These are phyloP conservation scores for Parapristionchus giblindavisi DNA, from an alignment of 2,888 invertebrate genomes.

Conservation along the genomic window DNA sequence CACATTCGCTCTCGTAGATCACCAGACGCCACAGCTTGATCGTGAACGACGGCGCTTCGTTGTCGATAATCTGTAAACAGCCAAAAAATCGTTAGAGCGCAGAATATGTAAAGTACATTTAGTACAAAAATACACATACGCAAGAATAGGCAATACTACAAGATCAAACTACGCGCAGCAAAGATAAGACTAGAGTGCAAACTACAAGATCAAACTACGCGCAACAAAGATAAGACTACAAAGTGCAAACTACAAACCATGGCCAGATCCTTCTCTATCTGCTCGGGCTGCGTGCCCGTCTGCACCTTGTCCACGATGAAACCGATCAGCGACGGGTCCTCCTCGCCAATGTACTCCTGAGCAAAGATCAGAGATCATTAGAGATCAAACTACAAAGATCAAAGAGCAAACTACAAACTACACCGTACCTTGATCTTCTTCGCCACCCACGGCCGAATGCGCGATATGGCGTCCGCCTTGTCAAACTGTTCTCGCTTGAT, in stretches of 20 bases:
- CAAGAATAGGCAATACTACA: too few relatives aligned
- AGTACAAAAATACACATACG: too few relatives aligned
- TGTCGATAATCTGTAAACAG: conserved; percentile 96
- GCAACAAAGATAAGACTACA: too few relatives aligned
- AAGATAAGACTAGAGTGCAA: too few relatives aligned
- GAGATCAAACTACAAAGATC: too few relatives aligned
- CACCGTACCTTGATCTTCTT: conserved; percentile 95
- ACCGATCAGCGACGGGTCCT: conserved; percentile 96
- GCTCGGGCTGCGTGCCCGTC: conserved; percentile 89
- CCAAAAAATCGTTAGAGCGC: too few relatives aligned
- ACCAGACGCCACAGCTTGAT: conserved; percentile 99
- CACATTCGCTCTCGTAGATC: conserved; percentile 97
- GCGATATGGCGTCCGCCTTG: conserved; percentile 86
- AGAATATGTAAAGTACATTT: too few relatives aligned
- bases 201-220: too few relatives aligned
- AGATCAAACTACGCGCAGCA: too few relatives aligned
- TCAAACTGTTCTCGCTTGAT: conserved; percentile 89
- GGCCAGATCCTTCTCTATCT: conserved; percentile 96
- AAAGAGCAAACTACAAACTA: too few relatives aligned
- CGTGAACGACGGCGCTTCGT: conserved; percentile 99
- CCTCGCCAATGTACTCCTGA: conserved; percentile 89
- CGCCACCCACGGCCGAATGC: conserved; percentile 98
- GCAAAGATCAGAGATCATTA: too few relatives aligned
- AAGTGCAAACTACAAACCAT: too few relatives aligned
- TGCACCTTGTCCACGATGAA: conserved; percentile 98